Conservation (phyloP, 2,888 invertebrate species). For the Melieria crassipennis region DNA sequence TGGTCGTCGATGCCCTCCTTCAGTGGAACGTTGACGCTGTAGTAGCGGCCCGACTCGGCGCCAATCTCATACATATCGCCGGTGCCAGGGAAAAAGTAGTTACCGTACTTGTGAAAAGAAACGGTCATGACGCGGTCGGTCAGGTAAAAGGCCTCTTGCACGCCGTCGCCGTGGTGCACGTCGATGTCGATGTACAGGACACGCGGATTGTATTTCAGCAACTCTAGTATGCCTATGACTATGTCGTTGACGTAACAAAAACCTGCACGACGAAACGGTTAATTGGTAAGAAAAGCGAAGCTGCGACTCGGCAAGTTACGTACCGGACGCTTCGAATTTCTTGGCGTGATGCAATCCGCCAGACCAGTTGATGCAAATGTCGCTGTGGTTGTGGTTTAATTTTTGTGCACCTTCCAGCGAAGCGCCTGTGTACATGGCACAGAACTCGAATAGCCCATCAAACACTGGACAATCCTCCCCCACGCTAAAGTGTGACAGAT, state of each 20-base stretch:
- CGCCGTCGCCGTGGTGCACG: constrained; percentile 94
- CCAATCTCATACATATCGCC: constrained; percentile 99
- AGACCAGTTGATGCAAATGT: constrained; percentile 99
- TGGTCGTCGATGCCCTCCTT: constrained; percentile 97
- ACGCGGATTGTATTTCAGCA: constrained; percentile 91
- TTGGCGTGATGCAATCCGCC: constrained; percentile 99
- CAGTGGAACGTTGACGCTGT: constrained; percentile 97
- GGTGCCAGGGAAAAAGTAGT: constrained; percentile 97
- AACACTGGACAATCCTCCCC: constrained; percentile 97
- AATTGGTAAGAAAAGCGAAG: background rate
- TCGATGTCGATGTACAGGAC: constrained; percentile 99
- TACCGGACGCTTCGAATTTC: constrained; percentile 95
- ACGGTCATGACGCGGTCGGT: constrained; percentile 99
- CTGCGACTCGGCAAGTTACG: background rate
- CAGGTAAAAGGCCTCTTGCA: constrained; percentile 97
- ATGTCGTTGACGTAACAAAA: constrained; percentile 99
- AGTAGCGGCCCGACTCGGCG: constrained; percentile 93
- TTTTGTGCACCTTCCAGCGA: constrained; percentile 97
- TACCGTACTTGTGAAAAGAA: constrained; percentile 98
- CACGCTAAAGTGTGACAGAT: constrained; percentile 93
- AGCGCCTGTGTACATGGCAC: constrained; percentile 98
- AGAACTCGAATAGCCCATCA: constrained; percentile 98
- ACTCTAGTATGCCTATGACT: constrained; percentile 94
- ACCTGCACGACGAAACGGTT: constrained; percentile 67
- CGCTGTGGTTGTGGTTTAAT: constrained; percentile 92